Evolutionary conservation across 2,113 vertebrate species (phyloP).

Genomic region (Burhinus bistriatus): DNA sequence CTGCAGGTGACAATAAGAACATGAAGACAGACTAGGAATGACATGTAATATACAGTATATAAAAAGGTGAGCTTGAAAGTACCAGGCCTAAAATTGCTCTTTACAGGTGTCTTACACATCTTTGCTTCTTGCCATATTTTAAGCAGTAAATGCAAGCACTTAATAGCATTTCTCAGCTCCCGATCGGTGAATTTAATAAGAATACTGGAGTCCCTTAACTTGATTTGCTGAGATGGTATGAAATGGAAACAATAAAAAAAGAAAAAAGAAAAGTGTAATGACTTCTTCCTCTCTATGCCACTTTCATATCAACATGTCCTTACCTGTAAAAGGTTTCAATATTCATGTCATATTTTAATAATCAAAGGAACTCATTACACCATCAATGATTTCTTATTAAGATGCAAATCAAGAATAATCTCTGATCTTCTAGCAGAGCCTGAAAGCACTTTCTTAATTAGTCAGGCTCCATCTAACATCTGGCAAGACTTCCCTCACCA

Average conservation of each 20-base stretch:
- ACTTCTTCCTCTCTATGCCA: background rate
- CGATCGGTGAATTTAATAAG: background rate
- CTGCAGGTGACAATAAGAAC: background rate
- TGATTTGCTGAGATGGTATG: background rate
- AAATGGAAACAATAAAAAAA: background rate
- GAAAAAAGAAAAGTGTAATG: background rate
- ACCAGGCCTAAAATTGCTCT: background rate
- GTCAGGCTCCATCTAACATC: background rate
- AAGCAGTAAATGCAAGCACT: background rate
- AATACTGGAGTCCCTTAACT: background rate
- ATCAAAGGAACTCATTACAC: background rate
- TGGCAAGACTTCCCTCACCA: background rate
- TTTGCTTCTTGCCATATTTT: background rate
- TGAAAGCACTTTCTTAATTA: conserved; percentile 25
- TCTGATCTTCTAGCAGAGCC: background rate
- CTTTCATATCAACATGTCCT: background rate
- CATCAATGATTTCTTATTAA: conserved; percentile 11
- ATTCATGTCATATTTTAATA: background rate
- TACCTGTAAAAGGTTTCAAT: background rate
- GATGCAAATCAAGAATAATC: conserved; percentile 6
- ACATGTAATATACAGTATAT: background rate
- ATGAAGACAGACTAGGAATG: background rate
- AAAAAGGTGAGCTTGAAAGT: background rate
- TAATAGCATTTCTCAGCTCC: background rate
- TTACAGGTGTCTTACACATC: background rate